These are phyloP conservation scores for Semicossyphus pulcher DNA, from an alignment of 2,113 vertebrate genomes.

Conservation along the genomic window DNA sequence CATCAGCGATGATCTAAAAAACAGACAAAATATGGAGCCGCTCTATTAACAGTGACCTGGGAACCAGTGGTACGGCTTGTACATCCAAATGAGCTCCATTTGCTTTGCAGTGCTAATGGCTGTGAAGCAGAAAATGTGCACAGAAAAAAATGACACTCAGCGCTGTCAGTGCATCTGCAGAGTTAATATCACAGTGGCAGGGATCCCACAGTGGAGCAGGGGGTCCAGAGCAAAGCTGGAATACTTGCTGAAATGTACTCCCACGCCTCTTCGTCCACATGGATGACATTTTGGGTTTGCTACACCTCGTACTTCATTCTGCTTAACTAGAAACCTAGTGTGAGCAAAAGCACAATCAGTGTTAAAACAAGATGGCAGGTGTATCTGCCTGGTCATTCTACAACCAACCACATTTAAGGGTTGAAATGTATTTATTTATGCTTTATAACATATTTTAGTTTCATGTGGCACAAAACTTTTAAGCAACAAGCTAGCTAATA, in stretches of 20 bases:
- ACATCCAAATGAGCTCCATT: slow-evolving; percentile 36
- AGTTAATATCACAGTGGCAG: slow-evolving; percentile 1
- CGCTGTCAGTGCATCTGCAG: slow-evolving; percentile 21
- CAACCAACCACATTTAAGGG: no score
- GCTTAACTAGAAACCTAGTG: no score
- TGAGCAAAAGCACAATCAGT: no score
- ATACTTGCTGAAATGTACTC: not conserved
- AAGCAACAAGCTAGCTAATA: no score
- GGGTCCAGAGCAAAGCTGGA: not conserved
- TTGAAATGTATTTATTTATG: no score
- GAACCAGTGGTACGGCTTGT: slow-evolving; percentile 22
- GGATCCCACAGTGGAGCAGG: not conserved
- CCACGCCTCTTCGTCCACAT: no score
- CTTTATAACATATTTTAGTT: no score
- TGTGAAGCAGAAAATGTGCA: slow-evolving; percentile 28
- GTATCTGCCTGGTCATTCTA: no score
- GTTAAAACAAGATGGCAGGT: no score
- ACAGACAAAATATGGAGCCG: slow-evolving; percentile 16
- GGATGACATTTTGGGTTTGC: no score
- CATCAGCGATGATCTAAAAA: slow-evolving; percentile 43
- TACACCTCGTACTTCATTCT: no score
- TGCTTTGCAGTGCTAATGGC: slow-evolving; percentile 29
- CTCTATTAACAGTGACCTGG: slow-evolving; percentile 53
- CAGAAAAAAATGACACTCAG: not conserved
- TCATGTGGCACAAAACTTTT: no score